A percentile compares a stretch with the other conserved stretches of the same genome.
Evolutionary conservation across 2,113 vertebrate species (phyloP).

Genomic region (Callaeas wilsoni): DNA sequence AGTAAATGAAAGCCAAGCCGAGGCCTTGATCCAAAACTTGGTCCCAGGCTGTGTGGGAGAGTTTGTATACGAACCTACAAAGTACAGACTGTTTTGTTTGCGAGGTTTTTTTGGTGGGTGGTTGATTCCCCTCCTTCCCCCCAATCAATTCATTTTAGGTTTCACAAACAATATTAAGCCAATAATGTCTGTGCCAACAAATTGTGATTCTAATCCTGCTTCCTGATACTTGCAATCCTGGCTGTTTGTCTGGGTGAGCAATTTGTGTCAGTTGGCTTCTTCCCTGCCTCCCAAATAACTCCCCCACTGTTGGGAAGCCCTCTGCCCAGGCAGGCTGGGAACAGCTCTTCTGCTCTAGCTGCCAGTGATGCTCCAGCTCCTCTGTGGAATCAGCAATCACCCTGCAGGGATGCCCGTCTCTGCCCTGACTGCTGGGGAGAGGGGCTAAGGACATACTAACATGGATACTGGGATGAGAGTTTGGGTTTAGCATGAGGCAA

Average conservation of each 20-base stretch:
- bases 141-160: not conserved
- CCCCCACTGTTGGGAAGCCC: not conserved
- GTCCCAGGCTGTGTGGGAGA: conserved; percentile 29
- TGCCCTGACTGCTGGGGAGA: not conserved
- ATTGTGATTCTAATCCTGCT: conserved; percentile 16
- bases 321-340: not conserved
- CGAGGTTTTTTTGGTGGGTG: not conserved
- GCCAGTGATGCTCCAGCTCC: not conserved
- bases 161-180: conserved; percentile 13
- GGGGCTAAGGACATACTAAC: not conserved
- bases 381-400: not conserved
- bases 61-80: not conserved
- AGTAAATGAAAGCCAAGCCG: not conserved
- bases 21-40: not conserved
- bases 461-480: not conserved
- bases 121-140: not conserved
- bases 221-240: not conserved
- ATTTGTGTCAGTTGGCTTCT: not conserved
- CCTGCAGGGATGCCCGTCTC: not conserved
- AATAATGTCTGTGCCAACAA: not conserved
- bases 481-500: not conserved
- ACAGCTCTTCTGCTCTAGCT: not conserved
- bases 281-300: not conserved
- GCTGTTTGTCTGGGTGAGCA: not conserved
- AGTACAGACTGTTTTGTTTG: conserved; percentile 29